Evolutionary conservation across 2,797 vertebrate species (phyloP).

Genomic region (Gambelia wislizenii): DNA sequence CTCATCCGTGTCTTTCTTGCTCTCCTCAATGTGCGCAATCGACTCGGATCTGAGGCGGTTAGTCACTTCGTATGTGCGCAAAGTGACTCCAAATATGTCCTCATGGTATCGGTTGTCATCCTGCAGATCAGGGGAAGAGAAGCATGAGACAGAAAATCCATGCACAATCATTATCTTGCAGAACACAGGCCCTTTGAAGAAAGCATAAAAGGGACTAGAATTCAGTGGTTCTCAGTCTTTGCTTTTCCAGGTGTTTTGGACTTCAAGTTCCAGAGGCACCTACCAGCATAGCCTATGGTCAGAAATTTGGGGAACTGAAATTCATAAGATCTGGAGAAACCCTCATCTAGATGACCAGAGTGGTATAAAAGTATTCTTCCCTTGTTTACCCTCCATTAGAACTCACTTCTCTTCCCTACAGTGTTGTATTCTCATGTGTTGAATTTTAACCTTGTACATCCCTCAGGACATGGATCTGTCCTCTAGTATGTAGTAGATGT

Average conservation of each 20-base stretch:
- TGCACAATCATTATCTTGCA: background rate
- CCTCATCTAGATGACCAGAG: background rate
- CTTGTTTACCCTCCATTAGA: background rate
- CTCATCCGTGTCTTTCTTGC: constrained; percentile 96
- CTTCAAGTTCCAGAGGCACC: too few species aligned
- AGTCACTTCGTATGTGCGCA: constrained; percentile 97
- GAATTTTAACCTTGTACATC: too few species aligned
- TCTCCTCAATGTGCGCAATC: constrained; percentile 98
- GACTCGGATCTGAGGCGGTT: constrained; percentile 98
- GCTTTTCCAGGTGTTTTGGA: too few species aligned
- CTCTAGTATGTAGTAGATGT: background rate
- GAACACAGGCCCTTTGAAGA: background rate
- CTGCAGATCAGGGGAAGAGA: constrained; percentile 72
- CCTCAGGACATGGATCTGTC: background rate
- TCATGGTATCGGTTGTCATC: constrained; percentile 98
- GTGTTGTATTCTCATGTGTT: background rate
- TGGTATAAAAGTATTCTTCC: background rate
- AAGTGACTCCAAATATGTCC: constrained; percentile 98
- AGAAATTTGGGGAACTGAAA: too few species aligned
- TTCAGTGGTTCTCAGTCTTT: background rate
- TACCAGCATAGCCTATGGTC: too few species aligned
- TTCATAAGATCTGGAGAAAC: too few species aligned
- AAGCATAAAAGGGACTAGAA: background rate
- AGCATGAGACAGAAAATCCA: background rate
- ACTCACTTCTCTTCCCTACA: background rate